phyloP scores from a whole-genome alignment of 2,797 vertebrate genomes.

The Lophotriccus pileatus region DNA sequence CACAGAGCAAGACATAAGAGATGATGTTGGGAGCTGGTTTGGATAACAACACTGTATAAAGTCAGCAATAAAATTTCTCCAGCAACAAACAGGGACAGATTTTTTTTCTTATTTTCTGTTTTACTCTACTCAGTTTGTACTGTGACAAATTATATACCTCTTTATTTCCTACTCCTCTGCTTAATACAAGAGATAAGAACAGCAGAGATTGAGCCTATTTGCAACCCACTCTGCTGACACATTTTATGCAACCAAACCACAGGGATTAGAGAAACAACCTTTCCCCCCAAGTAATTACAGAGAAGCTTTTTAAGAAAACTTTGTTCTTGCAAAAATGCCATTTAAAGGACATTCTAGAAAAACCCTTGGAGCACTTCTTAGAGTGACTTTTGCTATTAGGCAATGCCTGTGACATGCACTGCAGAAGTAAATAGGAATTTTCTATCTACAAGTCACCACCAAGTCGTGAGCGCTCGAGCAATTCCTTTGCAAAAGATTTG shows the following conservation, averaged over 20 bases:
- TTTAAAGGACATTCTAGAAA: not conserved
- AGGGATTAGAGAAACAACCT: slow-evolving; percentile 13
- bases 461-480: not conserved
- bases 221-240: not conserved
- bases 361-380: not conserved
- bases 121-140: not conserved
- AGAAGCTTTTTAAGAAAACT: not conserved
- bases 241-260: not conserved
- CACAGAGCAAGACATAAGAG: not conserved
- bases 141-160: not conserved
- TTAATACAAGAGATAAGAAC: not conserved
- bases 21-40: not conserved
- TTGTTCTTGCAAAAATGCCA: not conserved
- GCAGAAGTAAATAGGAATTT: not conserved
- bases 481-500: not conserved
- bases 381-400: not conserved
- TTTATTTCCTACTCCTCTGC: not conserved
- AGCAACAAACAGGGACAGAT: not conserved
- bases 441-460: not conserved
- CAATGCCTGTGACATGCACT: not conserved
- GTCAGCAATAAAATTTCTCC: not conserved
- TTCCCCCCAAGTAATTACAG: not conserved
- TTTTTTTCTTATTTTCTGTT: not conserved
- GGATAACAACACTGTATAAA: not conserved
- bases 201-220: not conserved